These are phyloP conservation scores for Brachirus orientalis DNA, from an alignment of 2,113 vertebrate species.

Conservation along the genomic window DNA sequence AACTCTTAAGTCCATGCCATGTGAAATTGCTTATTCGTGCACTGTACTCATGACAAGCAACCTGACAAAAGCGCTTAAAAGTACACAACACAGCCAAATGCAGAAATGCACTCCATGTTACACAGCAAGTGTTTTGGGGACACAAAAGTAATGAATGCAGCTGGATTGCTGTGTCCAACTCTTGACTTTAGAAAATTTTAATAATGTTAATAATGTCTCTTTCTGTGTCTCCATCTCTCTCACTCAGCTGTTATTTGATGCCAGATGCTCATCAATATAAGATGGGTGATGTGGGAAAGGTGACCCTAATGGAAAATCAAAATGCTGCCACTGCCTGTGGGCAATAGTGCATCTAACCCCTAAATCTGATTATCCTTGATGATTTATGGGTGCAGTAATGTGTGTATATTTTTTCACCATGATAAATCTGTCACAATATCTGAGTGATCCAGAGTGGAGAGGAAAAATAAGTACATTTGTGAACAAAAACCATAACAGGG, in stretches of 20 bases:
- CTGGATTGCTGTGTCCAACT: no score
- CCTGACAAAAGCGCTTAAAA: no score
- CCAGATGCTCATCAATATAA: conserved; percentile 33
- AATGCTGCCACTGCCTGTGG: conserved; percentile 21
- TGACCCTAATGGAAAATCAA: conserved; percentile 61
- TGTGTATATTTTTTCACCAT: conserved; percentile 15
- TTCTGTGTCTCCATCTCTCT: background rate
- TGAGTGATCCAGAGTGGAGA: background rate
- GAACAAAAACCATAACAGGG: no score
- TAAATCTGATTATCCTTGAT: conserved; percentile 42
- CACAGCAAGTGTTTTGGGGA: no score
- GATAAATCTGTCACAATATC: conserved; percentile 14
- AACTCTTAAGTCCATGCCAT: no score
- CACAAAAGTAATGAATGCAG: no score
- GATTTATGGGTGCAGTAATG: conserved; percentile 45
- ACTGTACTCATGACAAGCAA: no score
- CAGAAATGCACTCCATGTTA: no score
- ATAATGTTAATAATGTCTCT: background rate
- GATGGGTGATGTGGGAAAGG: conserved; percentile 27
- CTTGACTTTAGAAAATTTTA: no score
- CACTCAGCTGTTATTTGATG: conserved; percentile 26
- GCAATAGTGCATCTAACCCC: conserved; percentile 18
- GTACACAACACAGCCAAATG: no score
- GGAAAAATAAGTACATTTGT: background rate
- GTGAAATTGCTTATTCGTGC: no score